Base-by-base conservation (phyloP, 2,113 vertebrate genomes). In the Gila orcuttii region DNA sequence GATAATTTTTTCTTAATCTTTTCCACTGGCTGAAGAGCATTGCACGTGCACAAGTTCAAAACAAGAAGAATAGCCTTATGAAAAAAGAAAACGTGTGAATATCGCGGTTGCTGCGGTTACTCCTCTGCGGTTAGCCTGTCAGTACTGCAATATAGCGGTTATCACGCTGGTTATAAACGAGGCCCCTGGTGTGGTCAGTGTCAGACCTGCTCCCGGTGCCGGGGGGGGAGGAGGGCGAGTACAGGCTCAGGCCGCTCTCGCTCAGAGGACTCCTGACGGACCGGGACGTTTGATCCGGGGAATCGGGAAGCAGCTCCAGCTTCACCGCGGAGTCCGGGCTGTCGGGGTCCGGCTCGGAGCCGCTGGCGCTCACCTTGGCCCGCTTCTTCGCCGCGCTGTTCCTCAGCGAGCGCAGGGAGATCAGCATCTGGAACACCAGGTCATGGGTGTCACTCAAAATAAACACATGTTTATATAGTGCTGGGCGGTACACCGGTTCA, bases 341-440 rank as follows among this genome's bases (percentile, higher is more conserved):
- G 85, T 96, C 96, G 4, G 94, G 93, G 17, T 96, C 96, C 15
- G 93, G 93, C 1, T 96, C 96, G 0, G 94, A 93, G 28, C 94
- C 68, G 84, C 93, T 93, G 66, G 95, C 89, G 85, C 93, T 96
- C 3, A 95, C 93, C 90, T 96, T 96, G 0, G 97, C 98, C 84
- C 96, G 94, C 91, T 98, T 99, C 93, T 96, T 99, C 50, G 97
- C 97, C 0, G 97, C 97, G 0, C 97, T 99, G 89, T 94, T 97
- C 11, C 96, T 95, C 69, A 99, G 90, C 6, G 95, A 96, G 0
- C 96, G 90, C 13, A 99, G 95, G 0, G 96, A 98, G 86, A 93
- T 97, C 89, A 96, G 92, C 97, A 99, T 98, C 98, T 99, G 89
- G 23, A 28, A 36, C 62, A 57, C 1, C 1, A 57, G 55, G 19